Evolutionary conservation across 2,888 invertebrate species (phyloP).

Genomic region (Lasioglossum zephyrum): DNA sequence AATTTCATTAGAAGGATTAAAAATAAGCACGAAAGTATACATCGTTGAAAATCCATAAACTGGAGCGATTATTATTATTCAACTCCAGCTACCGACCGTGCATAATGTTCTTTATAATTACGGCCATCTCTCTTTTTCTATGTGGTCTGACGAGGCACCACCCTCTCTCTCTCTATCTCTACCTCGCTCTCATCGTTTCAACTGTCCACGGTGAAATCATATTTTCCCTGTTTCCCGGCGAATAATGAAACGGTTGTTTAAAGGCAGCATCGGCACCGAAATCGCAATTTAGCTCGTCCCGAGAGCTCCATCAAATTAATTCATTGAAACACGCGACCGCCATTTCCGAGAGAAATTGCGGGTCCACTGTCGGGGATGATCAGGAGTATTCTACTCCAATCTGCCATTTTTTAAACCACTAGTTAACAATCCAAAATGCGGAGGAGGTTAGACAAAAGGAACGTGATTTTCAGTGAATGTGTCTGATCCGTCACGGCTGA

Average conservation of each 20-base stretch:
- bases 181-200: background rate
- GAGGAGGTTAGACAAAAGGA: too few relatives aligned
- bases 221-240: slow-evolving; percentile 28
- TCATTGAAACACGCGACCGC: slow-evolving; percentile 48
- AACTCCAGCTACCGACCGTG: background rate
- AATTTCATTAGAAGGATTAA: slow-evolving; percentile 15
- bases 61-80: slow-evolving; percentile 9
- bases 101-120: slow-evolving; percentile 34
- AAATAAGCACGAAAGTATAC: background rate
- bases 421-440: background rate
- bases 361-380: slow-evolving; percentile 42
- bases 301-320: slow-evolving; percentile 61
- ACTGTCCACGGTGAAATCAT: slow-evolving; percentile 34
- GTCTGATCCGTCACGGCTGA: too few relatives aligned
- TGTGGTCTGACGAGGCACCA: background rate
- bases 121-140: background rate
- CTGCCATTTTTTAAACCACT: background rate
- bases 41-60: background rate
- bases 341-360: slow-evolving; percentile 62
- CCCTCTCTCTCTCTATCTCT: background rate
- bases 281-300: slow-evolving; percentile 57
- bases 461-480: too few relatives aligned
- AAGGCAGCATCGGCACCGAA: slow-evolving; percentile 44
- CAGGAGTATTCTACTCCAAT: slow-evolving; percentile 2
- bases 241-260: slow-evolving; percentile 58